Conservation (phyloP, 2,113 vertebrate species). For the Phocoena sinus region DNA sequence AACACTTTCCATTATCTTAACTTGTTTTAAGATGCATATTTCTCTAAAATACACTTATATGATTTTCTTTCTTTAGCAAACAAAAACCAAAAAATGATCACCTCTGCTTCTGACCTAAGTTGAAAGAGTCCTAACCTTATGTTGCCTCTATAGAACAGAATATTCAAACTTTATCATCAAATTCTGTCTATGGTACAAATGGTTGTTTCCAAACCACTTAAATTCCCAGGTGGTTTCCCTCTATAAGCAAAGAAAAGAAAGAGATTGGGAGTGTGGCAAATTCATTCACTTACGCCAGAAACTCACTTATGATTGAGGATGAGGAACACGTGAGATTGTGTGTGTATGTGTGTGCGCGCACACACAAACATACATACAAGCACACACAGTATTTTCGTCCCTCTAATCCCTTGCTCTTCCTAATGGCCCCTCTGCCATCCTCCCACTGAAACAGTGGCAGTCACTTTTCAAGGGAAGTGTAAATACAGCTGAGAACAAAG, state of each 20-base stretch:
- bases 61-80: conserved; percentile 5
- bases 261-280: not conserved
- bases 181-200: not conserved
- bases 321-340: not conserved
- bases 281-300: not conserved
- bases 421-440: not conserved
- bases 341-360: not conserved
- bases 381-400: not conserved
- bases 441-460: not conserved
- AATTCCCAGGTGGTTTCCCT: not conserved
- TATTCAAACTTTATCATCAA: not conserved
- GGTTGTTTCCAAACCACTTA: conserved; percentile 14
- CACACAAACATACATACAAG: not conserved
- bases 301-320: not conserved
- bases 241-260: not conserved
- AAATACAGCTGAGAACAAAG: not conserved
- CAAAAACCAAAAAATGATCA: not conserved
- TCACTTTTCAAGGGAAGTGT: not conserved
- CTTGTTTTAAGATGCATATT: not conserved
- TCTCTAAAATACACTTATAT: not conserved
- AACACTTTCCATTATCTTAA: not conserved
- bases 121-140: not conserved
- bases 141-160: not conserved
- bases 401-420: not conserved
- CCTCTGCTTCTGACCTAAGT: not conserved